Percentiles rank a stretch among this genome's conserved stretches.
phyloP scores from a whole-genome alignment of 2,113 vertebrate genomes.

The Podarcis raffonei region DNA sequence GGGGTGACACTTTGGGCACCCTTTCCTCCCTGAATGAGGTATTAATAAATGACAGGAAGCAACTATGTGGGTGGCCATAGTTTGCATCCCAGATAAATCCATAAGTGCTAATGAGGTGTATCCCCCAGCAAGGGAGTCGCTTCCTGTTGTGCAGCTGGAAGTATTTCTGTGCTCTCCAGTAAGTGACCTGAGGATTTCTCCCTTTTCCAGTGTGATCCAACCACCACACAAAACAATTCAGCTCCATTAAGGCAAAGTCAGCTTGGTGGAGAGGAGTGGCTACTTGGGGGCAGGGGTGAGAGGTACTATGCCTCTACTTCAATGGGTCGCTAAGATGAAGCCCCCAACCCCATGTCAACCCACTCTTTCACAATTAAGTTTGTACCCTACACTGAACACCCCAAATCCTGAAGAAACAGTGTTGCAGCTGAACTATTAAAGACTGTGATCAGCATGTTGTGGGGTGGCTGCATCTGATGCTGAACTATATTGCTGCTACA shows the following conservation, averaged over 20 bases:
- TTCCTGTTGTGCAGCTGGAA: background rate
- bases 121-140: background rate
- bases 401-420: background rate
- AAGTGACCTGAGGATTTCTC: no score
- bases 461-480: no score
- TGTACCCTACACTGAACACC: background rate
- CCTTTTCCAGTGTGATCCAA: no score
- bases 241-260: background rate
- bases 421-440: no score
- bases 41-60: background rate
- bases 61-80: no score
- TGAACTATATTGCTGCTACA: no score
- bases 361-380: background rate
- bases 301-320: background rate
- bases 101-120: background rate
- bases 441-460: no score
- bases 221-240: background rate
- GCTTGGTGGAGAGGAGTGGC: background rate
- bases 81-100: no score
- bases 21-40: background rate
- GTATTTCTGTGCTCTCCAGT: background rate
- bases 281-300: background rate
- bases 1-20: background rate
- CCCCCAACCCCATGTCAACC: background rate
- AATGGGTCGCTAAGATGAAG: background rate